Evolutionary conservation across 2,797 vertebrate genomes (phyloP).

Genomic region (Betta splendens): DNA sequence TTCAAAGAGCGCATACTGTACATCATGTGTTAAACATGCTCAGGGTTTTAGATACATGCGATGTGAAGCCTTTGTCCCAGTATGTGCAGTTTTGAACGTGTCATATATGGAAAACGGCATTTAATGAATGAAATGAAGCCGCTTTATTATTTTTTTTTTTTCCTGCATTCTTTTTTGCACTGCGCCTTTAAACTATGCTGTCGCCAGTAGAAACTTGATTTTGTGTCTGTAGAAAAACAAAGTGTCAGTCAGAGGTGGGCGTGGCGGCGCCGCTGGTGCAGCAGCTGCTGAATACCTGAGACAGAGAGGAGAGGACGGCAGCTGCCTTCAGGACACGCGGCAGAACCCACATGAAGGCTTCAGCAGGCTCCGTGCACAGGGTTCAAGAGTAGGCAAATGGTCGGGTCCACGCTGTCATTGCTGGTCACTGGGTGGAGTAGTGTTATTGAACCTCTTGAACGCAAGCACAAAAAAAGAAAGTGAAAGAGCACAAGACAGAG

Average conservation of each 20-base stretch:
- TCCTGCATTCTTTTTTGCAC: background rate
- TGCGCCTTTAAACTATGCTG: constrained; percentile 18
- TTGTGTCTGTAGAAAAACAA: constrained; percentile 2
- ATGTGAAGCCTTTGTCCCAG: background rate
- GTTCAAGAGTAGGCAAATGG: constrained; percentile 64
- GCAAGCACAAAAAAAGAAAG: constrained; percentile 59
- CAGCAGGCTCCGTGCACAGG: constrained; percentile 17
- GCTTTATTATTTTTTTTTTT: too few relatives aligned
- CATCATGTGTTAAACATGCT: background rate
- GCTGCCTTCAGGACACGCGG: background rate
- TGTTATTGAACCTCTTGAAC: constrained; percentile 73
- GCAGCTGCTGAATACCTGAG: constrained; percentile 63
- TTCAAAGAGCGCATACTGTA: too few relatives aligned
- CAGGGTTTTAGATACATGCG: too few relatives aligned
- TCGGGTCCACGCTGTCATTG: constrained; percentile 67
- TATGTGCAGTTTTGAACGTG: background rate
- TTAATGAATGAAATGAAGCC: background rate
- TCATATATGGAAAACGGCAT: background rate
- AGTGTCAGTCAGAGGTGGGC: constrained; percentile 21
- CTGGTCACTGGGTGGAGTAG: constrained; percentile 78
- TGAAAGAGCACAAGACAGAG: constrained; percentile 50
- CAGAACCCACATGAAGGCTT: constrained; percentile 26
- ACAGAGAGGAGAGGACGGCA: background rate
- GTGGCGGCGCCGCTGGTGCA: constrained; percentile 14
- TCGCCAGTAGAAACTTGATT: constrained; percentile 7